These are phyloP conservation scores for Hyles euphorbiae DNA, from an alignment of 1,140 invertebrate species.

Conservation along the genomic window DNA sequence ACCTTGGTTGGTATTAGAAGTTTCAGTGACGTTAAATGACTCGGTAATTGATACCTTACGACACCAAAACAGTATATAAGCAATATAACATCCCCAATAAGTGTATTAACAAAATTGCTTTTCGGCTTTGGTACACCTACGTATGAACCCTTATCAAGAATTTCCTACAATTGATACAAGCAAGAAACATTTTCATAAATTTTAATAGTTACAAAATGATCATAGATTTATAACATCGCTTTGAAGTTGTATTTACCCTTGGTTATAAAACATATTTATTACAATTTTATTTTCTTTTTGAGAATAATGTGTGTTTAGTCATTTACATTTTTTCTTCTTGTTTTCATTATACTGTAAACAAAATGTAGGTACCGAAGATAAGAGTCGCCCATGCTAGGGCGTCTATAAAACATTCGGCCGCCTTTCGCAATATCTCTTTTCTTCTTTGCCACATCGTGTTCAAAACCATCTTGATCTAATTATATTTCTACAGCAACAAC, in stretches of 20 bases:
- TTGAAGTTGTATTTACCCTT: too few relatives aligned
- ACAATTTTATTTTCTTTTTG: slow-evolving; percentile 1
- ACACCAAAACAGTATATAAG: too few relatives aligned
- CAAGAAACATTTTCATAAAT: too few relatives aligned
- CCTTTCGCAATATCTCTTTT: slow-evolving; percentile 27
- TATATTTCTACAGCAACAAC: slow-evolving; percentile 24
- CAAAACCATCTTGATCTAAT: slow-evolving; percentile 30
- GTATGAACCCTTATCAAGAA: too few relatives aligned
- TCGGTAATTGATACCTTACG: too few relatives aligned
- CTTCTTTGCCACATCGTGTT: slow-evolving; percentile 35
- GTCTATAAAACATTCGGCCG: slow-evolving; percentile 29
- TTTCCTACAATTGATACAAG: too few relatives aligned
- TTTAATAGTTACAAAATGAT: neutral
- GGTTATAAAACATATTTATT: neutral
- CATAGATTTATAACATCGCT: too few relatives aligned
- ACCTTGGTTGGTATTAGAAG: too few relatives aligned
- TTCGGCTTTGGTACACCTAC: too few relatives aligned
- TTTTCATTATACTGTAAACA: slow-evolving; percentile 11
- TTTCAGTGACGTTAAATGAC: too few relatives aligned
- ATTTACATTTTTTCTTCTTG: slow-evolving; percentile 1
- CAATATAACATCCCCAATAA: too few relatives aligned
- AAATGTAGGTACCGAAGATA: slow-evolving; percentile 39
- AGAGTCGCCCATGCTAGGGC: slow-evolving; percentile 34
- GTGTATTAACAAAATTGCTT: too few relatives aligned
- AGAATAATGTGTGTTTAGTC: neutral